A percentile compares a stretch with the other conserved stretches of the same genome.
phyloP scores from a whole-genome alignment of 2,888 invertebrate genomes.

The Nomada goodeniana region DNA sequence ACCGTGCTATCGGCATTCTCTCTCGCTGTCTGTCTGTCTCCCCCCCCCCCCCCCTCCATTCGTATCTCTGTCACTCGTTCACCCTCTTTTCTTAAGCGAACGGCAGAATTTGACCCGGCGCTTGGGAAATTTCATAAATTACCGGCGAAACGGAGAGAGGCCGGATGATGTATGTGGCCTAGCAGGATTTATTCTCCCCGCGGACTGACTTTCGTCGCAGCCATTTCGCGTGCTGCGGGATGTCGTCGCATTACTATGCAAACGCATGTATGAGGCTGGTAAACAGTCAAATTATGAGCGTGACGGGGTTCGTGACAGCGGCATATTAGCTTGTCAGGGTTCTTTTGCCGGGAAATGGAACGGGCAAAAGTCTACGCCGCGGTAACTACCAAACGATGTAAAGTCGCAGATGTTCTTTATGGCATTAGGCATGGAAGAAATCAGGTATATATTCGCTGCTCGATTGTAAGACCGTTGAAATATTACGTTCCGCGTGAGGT shows the following conservation, averaged over 20 bases:
- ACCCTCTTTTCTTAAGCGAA: constrained; percentile 9
- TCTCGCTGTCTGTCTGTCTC: no score
- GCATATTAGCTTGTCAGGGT: constrained; percentile 66
- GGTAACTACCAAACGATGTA: background rate
- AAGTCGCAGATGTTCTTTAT: background rate
- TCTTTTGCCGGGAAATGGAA: constrained; percentile 36
- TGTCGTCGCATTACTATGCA: constrained; percentile 56
- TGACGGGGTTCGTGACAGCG: constrained; percentile 60
- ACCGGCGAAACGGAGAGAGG: constrained; percentile 29
- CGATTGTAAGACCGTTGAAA: background rate
- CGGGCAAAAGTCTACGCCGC: constrained; percentile 3
- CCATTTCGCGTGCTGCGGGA: constrained; percentile 37
- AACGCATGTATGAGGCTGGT: constrained; percentile 48
- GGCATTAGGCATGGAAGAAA: no score
- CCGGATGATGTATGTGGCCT: constrained; percentile 13
- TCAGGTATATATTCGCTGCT: no score
- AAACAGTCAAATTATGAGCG: constrained; percentile 64
- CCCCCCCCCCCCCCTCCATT: no score
- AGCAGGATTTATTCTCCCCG: constrained; percentile 39
- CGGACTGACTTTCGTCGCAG: constrained; percentile 42
- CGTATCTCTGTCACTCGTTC: background rate
- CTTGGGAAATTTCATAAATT: constrained; percentile 42
- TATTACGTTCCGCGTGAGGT: no score
- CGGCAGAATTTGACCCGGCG: constrained; percentile 14
- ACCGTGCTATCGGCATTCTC: background rate